Conservation (phyloP, 2,113 vertebrate species). For the Cyanocitta stelleri region DNA sequence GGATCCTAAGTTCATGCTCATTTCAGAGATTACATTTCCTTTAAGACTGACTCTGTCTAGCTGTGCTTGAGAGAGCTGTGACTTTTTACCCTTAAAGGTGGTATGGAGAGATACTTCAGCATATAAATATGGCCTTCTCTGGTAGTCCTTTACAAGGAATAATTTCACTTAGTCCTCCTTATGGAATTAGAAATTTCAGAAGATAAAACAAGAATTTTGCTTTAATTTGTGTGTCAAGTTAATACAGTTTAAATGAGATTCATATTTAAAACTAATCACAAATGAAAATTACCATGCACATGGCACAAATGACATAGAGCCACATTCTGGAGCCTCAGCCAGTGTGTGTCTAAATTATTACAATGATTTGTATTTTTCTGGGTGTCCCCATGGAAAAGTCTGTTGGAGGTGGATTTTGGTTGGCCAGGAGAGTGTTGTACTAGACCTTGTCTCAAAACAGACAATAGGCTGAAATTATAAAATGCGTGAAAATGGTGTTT, state of each 20-base stretch:
- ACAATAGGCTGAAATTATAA: background rate
- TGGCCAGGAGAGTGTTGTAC: background rate
- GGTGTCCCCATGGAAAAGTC: background rate
- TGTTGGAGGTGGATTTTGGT: background rate
- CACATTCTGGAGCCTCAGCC: background rate
- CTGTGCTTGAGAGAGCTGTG: background rate
- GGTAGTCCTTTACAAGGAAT: background rate
- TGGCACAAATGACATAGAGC: background rate
- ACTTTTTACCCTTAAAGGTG: background rate
- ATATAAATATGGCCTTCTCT: background rate
- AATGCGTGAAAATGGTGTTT: background rate
- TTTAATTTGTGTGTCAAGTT: background rate
- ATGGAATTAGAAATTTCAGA: background rate
- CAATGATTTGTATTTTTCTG: background rate
- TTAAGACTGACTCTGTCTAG: background rate
- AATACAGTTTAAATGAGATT: background rate
- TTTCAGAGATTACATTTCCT: background rate
- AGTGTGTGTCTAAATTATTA: background rate
- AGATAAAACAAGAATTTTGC: background rate
- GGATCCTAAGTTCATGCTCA: background rate
- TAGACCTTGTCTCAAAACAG: background rate
- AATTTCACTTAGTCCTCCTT: background rate
- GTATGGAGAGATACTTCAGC: fast-evolving
- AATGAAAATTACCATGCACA: fast-evolving
- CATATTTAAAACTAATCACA: background rate